Conservation (phyloP, 2,888 invertebrate species). For the Horisme vitalbata region DNA sequence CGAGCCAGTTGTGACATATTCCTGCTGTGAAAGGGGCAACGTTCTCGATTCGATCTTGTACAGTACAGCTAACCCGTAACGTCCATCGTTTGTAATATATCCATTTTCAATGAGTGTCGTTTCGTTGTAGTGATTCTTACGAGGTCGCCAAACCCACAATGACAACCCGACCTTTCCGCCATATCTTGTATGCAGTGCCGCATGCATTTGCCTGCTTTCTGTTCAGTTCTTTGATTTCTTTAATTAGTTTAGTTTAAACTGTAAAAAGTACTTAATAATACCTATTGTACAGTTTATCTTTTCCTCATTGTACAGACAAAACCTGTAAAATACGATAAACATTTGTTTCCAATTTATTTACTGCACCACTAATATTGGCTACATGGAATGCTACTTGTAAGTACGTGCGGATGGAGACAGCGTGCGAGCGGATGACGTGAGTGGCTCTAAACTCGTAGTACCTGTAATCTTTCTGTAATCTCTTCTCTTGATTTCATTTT, state of each 20-base stretch:
- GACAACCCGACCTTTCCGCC: conserved; percentile 87
- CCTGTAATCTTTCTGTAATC: conserved; percentile 52
- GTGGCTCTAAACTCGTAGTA: conserved; percentile 54
- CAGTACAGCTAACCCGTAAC: conserved; percentile 70
- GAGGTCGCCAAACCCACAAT: conserved; percentile 83
- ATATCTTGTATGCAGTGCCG: conserved; percentile 85
- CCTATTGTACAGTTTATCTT: conserved; percentile 79
- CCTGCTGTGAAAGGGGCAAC: conserved; percentile 93
- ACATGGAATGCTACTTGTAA: conserved; percentile 86
- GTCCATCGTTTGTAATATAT: conserved; percentile 83
- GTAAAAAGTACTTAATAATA: conserved; percentile 73
- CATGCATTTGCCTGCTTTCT: conserved; percentile 89
- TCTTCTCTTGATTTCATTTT: conserved; percentile 71
- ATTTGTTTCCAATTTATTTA: conserved; percentile 86
- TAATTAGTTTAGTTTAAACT: conserved; percentile 80
- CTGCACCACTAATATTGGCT: conserved; percentile 87
- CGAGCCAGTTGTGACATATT: conserved; percentile 91
- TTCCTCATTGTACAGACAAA: conserved; percentile 78
- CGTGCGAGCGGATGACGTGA: conserved; percentile 53
- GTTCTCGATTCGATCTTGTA: conserved; percentile 84
- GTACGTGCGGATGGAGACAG: conserved; percentile 60
- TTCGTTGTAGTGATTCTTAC: conserved; percentile 82
- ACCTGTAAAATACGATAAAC: conserved; percentile 77
- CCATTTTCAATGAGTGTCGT: conserved; percentile 88
- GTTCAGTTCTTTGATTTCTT: conserved; percentile 82